Base-by-base conservation (phyloP, 2,888 invertebrate genomes). In the Ichneumoninae sp. region DNA sequence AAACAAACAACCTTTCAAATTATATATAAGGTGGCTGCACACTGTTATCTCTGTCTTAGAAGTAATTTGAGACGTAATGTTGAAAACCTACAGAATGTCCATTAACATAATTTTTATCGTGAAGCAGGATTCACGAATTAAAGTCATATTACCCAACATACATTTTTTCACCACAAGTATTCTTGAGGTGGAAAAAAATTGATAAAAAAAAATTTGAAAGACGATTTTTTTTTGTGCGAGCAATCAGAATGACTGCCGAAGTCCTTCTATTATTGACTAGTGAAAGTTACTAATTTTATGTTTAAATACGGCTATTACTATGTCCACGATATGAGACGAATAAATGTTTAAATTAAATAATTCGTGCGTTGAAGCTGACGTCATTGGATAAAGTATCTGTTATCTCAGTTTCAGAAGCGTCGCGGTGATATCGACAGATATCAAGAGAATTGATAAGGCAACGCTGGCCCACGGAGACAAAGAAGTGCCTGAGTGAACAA, bases 371-470 rank as follows among this genome's bases (percentile, higher is more conserved):
- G 36, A 52, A 6, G 57, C 54, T 74, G 57, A 44, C 44, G 60
- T 71, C 50, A 68, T 68, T 79, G 69, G 19, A 16, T 33, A 10
- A 30, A 40, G 2, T n/a, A 36, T 10, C n/a, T 74, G 16, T 68
- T 83, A 69, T 77, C 65, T 81, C 44, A 36, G 36, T 84, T 84
- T 47, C 78, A 84, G 84, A 65, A 52, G n/a, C 19, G 33, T 26
- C 10, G 78, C 70, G 22, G 68, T 33, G 30, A 65, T 36, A 84
- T 81, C 69, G 47, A 50, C 6, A 33, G 44, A 13, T 30, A 75
- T 77, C 77, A 40, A 65, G 52, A 33, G 78, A 72, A 69, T 74
- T 52, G 78, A 79, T 80, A 78, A 81, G 69, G 70, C 40, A 66
- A 62, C 19, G 16, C 65, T 69, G 62, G 19, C 54, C 19, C 4